Percentiles rank a stretch among this genome's conserved stretches.
These are phyloP conservation scores for Oryctes rhinoceros DNA, from an alignment of 1,140 invertebrate species.

Conservation along the genomic window DNA sequence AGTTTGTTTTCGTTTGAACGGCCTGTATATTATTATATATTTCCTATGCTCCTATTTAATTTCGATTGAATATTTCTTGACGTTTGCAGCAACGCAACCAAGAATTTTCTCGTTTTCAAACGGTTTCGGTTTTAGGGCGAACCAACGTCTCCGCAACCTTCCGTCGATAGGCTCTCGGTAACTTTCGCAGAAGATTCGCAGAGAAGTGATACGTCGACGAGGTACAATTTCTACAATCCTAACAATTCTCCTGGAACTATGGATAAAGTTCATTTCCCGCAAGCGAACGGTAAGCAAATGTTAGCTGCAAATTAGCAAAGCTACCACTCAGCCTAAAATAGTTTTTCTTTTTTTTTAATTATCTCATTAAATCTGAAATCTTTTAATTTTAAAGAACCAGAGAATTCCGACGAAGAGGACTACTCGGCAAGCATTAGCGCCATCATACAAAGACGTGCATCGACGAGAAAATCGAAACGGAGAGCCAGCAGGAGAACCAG, in stretches of 20 bases:
- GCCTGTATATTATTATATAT: no score
- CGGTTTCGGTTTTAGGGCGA: conserved; percentile 58
- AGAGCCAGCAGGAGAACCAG: conserved; percentile 70
- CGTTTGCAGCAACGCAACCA: no score
- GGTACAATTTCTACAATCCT: conserved; percentile 59
- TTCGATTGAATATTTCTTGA: no score
- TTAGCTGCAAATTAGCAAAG: neutral
- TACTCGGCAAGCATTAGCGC: conserved; percentile 84
- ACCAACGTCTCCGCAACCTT: conserved; percentile 70
- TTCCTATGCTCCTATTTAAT: no score
- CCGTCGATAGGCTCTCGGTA: conserved; percentile 73
- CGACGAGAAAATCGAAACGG: conserved; percentile 69
- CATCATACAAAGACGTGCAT: conserved; percentile 79
- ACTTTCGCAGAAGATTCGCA: conserved; percentile 68
- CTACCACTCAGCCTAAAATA: no score
- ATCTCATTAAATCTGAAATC: neutral
- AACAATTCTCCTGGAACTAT: conserved; percentile 42
- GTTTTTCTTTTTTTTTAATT: no score
- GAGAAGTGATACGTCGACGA: conserved; percentile 59
- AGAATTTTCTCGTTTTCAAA: neutral
- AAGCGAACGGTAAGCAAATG: conserved; percentile 46
- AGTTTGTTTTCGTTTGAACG: no score
- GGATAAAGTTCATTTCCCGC: conserved; percentile 56
- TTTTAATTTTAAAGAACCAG: conserved; percentile 54
- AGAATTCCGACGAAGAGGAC: conserved; percentile 75